Evolutionary conservation across 2,113 vertebrate genomes (phyloP), one percentile per base, ranked within the genome.

Genomic region (Motacilla alba): DNA sequence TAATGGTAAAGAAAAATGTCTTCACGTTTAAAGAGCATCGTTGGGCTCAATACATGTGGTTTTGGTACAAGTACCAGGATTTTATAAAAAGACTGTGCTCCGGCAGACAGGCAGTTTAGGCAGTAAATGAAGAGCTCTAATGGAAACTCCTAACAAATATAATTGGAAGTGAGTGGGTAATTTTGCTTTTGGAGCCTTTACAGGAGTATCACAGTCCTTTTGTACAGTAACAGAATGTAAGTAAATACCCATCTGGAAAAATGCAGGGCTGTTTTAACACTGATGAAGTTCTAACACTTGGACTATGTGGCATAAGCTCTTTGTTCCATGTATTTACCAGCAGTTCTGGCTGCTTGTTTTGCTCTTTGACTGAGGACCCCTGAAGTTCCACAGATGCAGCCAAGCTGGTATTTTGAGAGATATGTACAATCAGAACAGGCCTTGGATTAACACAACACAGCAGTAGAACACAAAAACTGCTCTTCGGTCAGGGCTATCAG

Each of bases 121-220:
- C 20, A 55, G 17, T 55, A 70, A 70, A 50, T 27, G 24, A 76
- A 90, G 75, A 66, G 44, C 84, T 95, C 31, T 55, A 50, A 47
- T 58, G 53, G 59, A 90, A 85, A 74, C 18, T 28, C 30, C 41
- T 47, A 67, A 87, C 35, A 69, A 74, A 46, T 47, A 21, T 3
- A 66, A 46, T 22, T 83, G 67, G 55, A 93, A 88, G 37, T 30
- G 60, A 58, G 46, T 10, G 1, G 59, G 35, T 35, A 31, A 59
- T 90, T 83, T 78, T 89, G 56, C 56, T 81, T 94, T 86, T 75
- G 88, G 56, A 96, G 72, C 52, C 56, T 88, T 86, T 75, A 68
- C 24, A 73, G 64, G 81, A 90, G 41, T 30, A 64, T 37, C n/a
- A 33, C 52, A 82, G 78, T 62, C 8, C 3, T 39, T 84, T 31